Evolutionary conservation across 2,113 vertebrate species (phyloP).

Genomic region (Brienomyrus longianalis): DNA sequence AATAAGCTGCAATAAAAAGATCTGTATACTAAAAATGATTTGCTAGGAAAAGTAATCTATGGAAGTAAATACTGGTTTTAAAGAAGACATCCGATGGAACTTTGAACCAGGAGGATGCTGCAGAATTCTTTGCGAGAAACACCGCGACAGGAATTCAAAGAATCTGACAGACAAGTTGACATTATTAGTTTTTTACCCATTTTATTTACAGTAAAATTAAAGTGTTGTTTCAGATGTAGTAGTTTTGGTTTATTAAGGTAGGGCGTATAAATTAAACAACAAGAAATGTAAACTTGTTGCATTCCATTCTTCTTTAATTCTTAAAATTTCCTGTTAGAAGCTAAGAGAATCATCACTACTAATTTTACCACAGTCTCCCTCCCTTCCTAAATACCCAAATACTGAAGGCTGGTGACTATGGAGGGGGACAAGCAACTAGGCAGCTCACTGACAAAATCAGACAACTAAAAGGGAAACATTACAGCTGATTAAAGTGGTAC

Average conservation of each 20-base stretch:
- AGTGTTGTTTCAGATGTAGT: neutral
- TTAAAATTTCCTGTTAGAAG: neutral
- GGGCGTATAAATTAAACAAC: neutral
- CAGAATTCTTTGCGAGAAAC: neutral
- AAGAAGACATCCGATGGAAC: neutral
- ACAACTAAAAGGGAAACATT: neutral
- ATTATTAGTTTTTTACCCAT: neutral
- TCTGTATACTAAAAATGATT: neutral
- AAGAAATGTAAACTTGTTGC: neutral
- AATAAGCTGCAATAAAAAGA: no score
- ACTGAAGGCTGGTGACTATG: neutral
- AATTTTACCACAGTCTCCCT: neutral
- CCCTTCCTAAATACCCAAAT: neutral
- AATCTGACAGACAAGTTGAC: neutral
- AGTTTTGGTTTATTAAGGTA: neutral
- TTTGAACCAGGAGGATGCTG: neutral
- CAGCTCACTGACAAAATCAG: neutral
- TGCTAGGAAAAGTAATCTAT: neutral
- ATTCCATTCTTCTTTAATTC: neutral
- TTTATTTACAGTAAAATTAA: constrained; percentile 1
- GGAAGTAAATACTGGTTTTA: neutral
- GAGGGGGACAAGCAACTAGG: neutral
- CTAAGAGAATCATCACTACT: neutral
- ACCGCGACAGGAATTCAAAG: neutral
- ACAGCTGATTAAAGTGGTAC: neutral